Evolutionary conservation across 1,140 invertebrate genomes (phyloP).

Genomic region (Calephelis virginiensis): DNA sequence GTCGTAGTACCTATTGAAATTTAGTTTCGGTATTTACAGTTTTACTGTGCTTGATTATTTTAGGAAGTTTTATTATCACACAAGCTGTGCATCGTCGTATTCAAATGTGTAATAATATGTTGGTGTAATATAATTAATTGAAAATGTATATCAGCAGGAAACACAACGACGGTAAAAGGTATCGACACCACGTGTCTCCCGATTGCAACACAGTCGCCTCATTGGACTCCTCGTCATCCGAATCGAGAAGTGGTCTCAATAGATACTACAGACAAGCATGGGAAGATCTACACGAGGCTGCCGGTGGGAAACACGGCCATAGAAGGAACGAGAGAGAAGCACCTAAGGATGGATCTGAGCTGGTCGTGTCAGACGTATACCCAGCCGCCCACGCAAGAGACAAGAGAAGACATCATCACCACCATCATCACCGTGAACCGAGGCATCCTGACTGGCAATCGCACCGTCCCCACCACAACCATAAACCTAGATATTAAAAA

Average conservation of each 20-base stretch:
- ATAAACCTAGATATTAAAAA: constrained; percentile 67
- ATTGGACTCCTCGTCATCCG: constrained; percentile 90
- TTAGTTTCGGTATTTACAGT: too few relatives aligned
- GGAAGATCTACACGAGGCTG: constrained; percentile 93
- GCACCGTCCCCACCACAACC: constrained; percentile 67
- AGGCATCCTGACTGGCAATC: constrained; percentile 60
- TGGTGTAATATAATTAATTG: neutral
- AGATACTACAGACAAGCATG: constrained; percentile 92
- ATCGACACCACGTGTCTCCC: constrained; percentile 90
- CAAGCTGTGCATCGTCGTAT: too few relatives aligned
- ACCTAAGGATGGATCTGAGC: constrained; percentile 88
- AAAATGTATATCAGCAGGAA: constrained; percentile 46
- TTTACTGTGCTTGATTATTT: too few relatives aligned
- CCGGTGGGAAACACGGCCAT: constrained; percentile 79
- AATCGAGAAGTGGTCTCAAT: constrained; percentile 89
- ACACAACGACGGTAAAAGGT: constrained; percentile 88
- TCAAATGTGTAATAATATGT: too few relatives aligned
- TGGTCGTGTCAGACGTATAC: constrained; percentile 87
- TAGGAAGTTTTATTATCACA: too few relatives aligned
- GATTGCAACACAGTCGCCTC: constrained; percentile 94
- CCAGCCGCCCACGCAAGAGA: constrained; percentile 78
- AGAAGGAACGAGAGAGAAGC: constrained; percentile 73
- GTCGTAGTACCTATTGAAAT: too few relatives aligned
- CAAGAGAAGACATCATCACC: constrained; percentile 90
- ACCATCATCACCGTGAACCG: constrained; percentile 84